These are phyloP conservation scores for Agrochola lychnidis DNA, from an alignment of 2,888 invertebrate genomes.

Conservation along the genomic window DNA sequence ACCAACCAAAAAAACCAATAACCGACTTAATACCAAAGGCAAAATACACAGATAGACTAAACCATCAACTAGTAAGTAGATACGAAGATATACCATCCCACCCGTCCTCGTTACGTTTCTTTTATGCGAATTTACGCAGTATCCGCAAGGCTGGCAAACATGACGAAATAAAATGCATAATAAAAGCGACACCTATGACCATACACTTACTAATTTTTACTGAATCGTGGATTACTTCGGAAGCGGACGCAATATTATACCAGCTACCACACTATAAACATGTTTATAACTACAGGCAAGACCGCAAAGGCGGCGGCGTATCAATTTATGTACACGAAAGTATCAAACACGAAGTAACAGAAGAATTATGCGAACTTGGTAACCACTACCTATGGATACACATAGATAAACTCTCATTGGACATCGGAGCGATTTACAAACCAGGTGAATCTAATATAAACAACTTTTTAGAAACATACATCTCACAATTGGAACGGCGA, in stretches of 20 bases:
- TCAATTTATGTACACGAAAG: conserved; percentile 32
- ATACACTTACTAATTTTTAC: conserved; percentile 17
- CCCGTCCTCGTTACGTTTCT: no score
- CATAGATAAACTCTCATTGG: conserved; percentile 5
- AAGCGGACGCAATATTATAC: conserved; percentile 18
- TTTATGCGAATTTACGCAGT: no score
- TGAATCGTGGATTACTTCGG: conserved; percentile 23
- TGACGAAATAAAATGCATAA: no score
- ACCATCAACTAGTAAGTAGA: no score
- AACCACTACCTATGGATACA: conserved; percentile 26
- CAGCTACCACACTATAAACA: conserved; percentile 2
- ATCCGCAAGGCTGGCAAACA: no score
- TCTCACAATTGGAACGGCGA: no score
- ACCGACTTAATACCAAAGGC: no score
- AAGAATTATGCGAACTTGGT: conserved; percentile 15
- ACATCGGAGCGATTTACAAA: conserved; percentile 4
- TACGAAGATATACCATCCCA: no score
- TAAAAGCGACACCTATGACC: conserved; percentile 17
- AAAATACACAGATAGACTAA: no score
- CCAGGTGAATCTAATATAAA: no score
- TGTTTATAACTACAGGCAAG: conserved; percentile 26
- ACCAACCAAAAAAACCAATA: no score
- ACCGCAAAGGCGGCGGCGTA: conserved; percentile 20
- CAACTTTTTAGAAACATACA: no score
- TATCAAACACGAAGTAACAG: conserved; percentile 27